Evolutionary conservation across 2,113 vertebrate genomes (phyloP).

Genomic region (Colossoma macropomum): DNA sequence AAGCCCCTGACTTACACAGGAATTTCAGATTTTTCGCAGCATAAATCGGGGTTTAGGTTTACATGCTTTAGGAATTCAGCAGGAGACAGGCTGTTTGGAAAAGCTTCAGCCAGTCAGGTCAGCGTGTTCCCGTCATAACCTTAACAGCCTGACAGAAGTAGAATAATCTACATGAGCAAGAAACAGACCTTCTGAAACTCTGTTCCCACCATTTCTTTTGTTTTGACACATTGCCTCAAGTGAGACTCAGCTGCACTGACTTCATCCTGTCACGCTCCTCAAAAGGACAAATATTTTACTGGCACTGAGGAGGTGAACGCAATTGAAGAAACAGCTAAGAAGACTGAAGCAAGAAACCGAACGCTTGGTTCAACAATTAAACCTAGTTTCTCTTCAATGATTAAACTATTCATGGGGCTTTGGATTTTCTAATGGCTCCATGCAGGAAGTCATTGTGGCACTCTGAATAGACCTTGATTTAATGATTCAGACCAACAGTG

Average conservation of each 20-base stretch:
- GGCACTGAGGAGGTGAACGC: slow-evolving; percentile 13
- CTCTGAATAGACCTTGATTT: slow-evolving; percentile 45
- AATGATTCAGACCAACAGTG: slow-evolving; percentile 31
- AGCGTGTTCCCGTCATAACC: slow-evolving; percentile 31
- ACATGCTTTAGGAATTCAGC: slow-evolving; percentile 3
- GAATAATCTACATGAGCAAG: slow-evolving; percentile 6
- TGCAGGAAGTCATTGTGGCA: slow-evolving; percentile 39
- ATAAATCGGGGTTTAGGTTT: slow-evolving; percentile 14
- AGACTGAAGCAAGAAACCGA: neutral
- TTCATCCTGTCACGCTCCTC: neutral
- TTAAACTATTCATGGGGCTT: slow-evolving; percentile 43
- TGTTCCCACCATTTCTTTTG: slow-evolving; percentile 14
- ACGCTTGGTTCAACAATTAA: slow-evolving; percentile 15
- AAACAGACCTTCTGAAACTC: slow-evolving; percentile 11
- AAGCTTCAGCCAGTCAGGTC: slow-evolving; percentile 31
- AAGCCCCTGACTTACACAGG: slow-evolving; percentile 15
- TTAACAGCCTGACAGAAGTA: slow-evolving; percentile 11
- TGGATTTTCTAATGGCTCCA: slow-evolving; percentile 18
- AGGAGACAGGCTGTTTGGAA: slow-evolving; percentile 13
- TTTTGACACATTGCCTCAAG: neutral
- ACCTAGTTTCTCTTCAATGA: slow-evolving; percentile 20
- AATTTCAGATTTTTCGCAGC: slow-evolving; percentile 26
- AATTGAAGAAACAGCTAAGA: neutral
- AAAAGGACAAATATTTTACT: slow-evolving; percentile 14
- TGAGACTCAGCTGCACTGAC: slow-evolving; percentile 1